Base-by-base conservation (phyloP, 2,888 invertebrate species). In the Clostera curtula region DNA sequence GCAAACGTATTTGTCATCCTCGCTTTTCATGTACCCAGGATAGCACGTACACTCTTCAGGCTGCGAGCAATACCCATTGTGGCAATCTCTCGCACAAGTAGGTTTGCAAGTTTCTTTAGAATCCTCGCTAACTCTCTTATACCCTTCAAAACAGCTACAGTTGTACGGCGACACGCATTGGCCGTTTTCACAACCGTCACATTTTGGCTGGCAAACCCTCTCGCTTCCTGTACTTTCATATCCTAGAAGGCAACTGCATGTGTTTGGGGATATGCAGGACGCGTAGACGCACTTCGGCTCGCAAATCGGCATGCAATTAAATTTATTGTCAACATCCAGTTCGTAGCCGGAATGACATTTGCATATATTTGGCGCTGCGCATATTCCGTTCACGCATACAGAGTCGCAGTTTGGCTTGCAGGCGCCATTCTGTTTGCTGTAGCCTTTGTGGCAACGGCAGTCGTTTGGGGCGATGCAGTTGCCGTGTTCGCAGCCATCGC, bases 141-240 rank as follows among this genome's bases (percentile, higher is more conserved):
- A 66, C 0, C 55, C 63, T 2, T 29, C 21, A 1, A 40, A 13
- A 14, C 64, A 65, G 3, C 34, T 30, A 23, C 66, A 63, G 4
- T 40, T 49, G 0, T 76, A 54, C 0, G 84, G 82, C 1, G 56
- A 59, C 1, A 50, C 44, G 32, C 85, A 85, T 3, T 43, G 30
- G 1, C 74, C 62, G 22, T 54, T 39, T 2, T 28, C 13, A 24
- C 57, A 57, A 3, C 27, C 15, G 1, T 22, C 43, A 22, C 40
- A 40, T 5, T 12, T 10, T 1, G 43, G 38, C 16, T 29, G n/a
- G 10, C 40, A 40, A 6, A n/a, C n/a, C n/a, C n/a, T n/a, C n/a
- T 31, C 42, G 5, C 36, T 37, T 38, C 36, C 39, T 14, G 32
- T 24, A 27, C 25, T 29, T 6, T 50, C 40, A 21, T 50, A 57